phyloP scores from a whole-genome alignment of 1,140 invertebrate species.

The Zaprionus ornatus region DNA sequence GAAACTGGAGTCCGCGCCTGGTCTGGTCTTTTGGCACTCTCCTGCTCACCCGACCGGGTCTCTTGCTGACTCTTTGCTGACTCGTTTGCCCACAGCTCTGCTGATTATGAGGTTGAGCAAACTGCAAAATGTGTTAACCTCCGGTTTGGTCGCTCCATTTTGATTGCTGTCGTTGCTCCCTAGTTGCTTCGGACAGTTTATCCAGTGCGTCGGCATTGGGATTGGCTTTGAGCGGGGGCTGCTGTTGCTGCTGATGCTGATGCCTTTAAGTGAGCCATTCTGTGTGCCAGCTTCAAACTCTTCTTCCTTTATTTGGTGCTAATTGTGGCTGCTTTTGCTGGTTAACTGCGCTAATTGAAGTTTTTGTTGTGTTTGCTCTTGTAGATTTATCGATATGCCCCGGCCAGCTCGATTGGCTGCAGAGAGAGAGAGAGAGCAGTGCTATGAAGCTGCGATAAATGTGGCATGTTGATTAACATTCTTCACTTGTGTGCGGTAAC shows the following conservation, averaged over 20 bases:
- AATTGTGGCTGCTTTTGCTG: conserved; percentile 66
- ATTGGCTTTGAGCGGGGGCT: background rate
- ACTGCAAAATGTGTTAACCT: conserved; percentile 60
- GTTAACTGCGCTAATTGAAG: conserved; percentile 70
- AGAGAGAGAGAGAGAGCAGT: background rate
- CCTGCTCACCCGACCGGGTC: background rate
- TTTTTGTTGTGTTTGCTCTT: conserved; percentile 7
- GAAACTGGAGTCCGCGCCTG: background rate
- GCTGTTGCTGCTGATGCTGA: background rate
- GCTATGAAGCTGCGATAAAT: background rate
- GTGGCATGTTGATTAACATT: conserved; percentile 13
- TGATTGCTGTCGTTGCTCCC: conserved; percentile 11
- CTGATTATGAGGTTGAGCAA: conserved; percentile 62
- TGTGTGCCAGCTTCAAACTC: background rate
- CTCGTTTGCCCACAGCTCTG: conserved; percentile 43
- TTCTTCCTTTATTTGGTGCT: conserved; percentile 56
- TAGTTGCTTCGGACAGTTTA: conserved; percentile 17
- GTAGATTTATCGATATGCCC: conserved; percentile 45
- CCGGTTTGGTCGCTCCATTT: conserved; percentile 46
- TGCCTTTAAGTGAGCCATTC: conserved; percentile 39
- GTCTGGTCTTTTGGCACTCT: conserved; percentile 6
- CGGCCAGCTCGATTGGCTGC: conserved; percentile 11
- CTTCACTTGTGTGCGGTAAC: background rate
- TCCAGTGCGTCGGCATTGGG: conserved; percentile 30
- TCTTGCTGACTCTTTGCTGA: conserved; percentile 25